phyloP scores from a whole-genome alignment of 1,140 invertebrate genomes.

The Glomeris maerens region DNA sequence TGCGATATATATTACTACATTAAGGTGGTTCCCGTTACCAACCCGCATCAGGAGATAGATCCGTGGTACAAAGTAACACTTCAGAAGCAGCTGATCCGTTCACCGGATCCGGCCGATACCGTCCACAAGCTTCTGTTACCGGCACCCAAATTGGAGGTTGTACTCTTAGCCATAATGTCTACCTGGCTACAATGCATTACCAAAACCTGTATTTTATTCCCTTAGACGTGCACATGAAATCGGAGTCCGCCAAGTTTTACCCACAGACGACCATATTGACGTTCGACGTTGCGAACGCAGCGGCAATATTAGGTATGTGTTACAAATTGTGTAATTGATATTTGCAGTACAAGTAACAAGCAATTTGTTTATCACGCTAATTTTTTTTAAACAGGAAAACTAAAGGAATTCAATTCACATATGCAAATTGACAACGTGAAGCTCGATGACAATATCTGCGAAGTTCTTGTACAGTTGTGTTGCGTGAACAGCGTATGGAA shows the following conservation, averaged over 20 bases:
- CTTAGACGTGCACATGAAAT: too few species aligned
- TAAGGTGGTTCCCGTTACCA: constrained; percentile 38
- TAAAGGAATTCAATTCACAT: constrained; percentile 56
- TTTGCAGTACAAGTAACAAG: constrained; percentile 1
- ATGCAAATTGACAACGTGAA: constrained; percentile 31
- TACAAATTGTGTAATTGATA: constrained; percentile 16
- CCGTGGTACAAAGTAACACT: constrained; percentile 12
- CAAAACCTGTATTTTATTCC: too few species aligned
- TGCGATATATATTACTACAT: too few species aligned
- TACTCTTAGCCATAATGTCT: too few species aligned
- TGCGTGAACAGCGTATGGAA: constrained; percentile 17
- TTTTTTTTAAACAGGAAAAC: constrained; percentile 43
- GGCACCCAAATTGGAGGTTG: too few species aligned
- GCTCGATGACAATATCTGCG: constrained; percentile 40
- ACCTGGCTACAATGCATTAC: too few species aligned
- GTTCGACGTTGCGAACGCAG: constrained; percentile 50
- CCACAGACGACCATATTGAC: constrained; percentile 38
- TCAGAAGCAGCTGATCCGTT: constrained; percentile 25
- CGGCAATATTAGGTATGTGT: constrained; percentile 39
- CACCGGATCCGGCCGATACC: constrained; percentile 54
- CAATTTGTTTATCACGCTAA: constrained; percentile 18
- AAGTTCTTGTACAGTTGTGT: constrained; percentile 43
- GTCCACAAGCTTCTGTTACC: constrained; percentile 30
- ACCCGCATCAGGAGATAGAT: too few species aligned
- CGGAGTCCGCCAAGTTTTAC: too few species aligned